Base-by-base conservation (phyloP, 2,888 invertebrate genomes). In the Eupithecia insigniata region DNA sequence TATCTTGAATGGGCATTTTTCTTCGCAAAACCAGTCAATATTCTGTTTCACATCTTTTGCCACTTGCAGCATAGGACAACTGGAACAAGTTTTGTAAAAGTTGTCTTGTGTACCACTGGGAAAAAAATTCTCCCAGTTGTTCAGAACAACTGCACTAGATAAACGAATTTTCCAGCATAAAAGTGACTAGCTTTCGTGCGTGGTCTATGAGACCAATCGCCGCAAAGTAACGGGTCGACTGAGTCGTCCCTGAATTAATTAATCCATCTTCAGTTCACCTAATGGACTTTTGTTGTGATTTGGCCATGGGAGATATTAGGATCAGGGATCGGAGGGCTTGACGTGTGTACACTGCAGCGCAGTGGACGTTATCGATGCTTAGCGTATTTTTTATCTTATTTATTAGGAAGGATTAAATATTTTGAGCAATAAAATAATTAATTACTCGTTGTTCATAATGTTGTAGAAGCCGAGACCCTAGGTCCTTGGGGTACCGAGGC, bases 261-360 rank as follows among this genome's bases (percentile, higher is more conserved):
- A 88, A 87, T 87, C 85, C 82, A 82, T 82, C 81, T 73, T 73
- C 67, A 69, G 69, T 22, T 81, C 78, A 79, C 60, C 78, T 88
- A 89, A 89, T 88, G 89, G 88, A 88, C 81, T 87, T 88, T 85
- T 87, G 88, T 88, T 88, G 88, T 88, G 88, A 85, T 82, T 82
- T 78, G 80, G 83, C 77, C 80, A 73, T 81, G 78, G 76, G 77
- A 76, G 74, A 80, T 81, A 80, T 78, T 77, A 76, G 76, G 76
- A 79, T 79, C 76, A 75, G 76, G 75, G 78, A 74, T 78, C 68
- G 22, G 36, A 73, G 75, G 75, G 76, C 67, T 32, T 10, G 30
- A n/a, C 36, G 62, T 12, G 10, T 10, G 36, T 34, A 34, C 64
- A 64, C 36, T 34, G 22, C 3, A 36, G 64, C 34, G 22, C 26